phyloP scores from a whole-genome alignment of 2,113 vertebrate species.

The Arizona elegans region DNA sequence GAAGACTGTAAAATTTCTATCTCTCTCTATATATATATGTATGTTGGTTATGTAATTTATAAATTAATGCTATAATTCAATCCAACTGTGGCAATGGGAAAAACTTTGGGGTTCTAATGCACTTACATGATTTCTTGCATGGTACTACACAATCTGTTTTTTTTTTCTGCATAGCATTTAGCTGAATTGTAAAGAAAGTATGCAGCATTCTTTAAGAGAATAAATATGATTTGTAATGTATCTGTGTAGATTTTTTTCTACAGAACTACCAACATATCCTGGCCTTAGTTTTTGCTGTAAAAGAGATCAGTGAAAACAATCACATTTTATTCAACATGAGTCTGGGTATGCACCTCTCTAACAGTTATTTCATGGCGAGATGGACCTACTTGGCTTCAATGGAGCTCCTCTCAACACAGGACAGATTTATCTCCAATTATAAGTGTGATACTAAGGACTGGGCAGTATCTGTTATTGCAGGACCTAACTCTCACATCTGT shows the following conservation, averaged over 20 bases:
- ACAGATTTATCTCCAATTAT: neutral
- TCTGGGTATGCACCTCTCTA: neutral
- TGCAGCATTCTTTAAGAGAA: neutral
- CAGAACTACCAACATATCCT: conserved; percentile 9
- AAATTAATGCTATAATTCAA: no score
- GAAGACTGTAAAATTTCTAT: no score
- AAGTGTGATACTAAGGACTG: neutral
- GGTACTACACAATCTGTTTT: neutral
- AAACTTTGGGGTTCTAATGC: neutral
- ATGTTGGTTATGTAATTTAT: no score
- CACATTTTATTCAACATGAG: neutral
- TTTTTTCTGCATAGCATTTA: neutral
- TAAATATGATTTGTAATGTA: neutral
- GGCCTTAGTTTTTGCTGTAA: neutral
- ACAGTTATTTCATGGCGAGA: neutral
- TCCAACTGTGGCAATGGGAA: no score
- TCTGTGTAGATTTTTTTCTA: neutral
- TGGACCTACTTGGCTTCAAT: conserved; percentile 1
- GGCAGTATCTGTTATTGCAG: neutral
- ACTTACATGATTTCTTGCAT: neutral
- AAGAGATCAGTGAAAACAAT: neutral
- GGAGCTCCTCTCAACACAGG: neutral
- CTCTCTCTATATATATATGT: no score
- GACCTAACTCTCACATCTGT: neutral
- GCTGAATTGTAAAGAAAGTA: neutral